phyloP scores from a whole-genome alignment of 2,888 invertebrate genomes.

The Pyrochroa serraticornis region DNA sequence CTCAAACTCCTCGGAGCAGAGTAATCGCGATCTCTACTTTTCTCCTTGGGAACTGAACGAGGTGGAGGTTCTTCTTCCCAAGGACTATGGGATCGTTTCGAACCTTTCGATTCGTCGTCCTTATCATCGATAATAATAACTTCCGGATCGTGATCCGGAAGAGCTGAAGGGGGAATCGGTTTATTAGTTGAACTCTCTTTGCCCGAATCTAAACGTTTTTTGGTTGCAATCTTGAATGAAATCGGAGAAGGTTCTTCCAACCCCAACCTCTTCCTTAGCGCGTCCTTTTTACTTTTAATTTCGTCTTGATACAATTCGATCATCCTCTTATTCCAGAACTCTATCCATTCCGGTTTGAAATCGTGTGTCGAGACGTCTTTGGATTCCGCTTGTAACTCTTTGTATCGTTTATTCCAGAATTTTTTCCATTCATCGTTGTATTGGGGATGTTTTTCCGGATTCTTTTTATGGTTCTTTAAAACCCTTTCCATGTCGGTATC shows the following conservation, averaged over 20 bases:
- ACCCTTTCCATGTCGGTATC: constrained; percentile 68
- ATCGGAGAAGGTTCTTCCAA: constrained; percentile 54
- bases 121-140: constrained; percentile 52
- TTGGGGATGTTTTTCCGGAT: constrained; percentile 86
- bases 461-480: constrained; percentile 77
- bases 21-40: no score
- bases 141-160: constrained; percentile 53
- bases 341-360: constrained; percentile 89
- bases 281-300: constrained; percentile 68
- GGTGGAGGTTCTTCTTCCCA: constrained; percentile 51
- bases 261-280: constrained; percentile 66
- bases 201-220: constrained; percentile 11
- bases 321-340: constrained; percentile 84
- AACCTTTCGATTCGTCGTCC: constrained; percentile 42
- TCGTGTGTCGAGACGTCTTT: constrained; percentile 81
- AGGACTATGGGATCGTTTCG: constrained; percentile 51
- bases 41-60: not conserved
- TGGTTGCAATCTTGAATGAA: constrained; percentile 51
- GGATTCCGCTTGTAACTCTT: constrained; percentile 46
- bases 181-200: constrained; percentile 32
- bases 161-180: constrained; percentile 49
- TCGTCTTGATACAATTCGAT: constrained; percentile 77
- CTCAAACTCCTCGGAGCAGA: not conserved
- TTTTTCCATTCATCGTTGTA: constrained; percentile 91
- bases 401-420: constrained; percentile 79